These are phyloP conservation scores for Cylloceria caligata DNA, from an alignment of 2,888 invertebrate species.

Conservation along the genomic window DNA sequence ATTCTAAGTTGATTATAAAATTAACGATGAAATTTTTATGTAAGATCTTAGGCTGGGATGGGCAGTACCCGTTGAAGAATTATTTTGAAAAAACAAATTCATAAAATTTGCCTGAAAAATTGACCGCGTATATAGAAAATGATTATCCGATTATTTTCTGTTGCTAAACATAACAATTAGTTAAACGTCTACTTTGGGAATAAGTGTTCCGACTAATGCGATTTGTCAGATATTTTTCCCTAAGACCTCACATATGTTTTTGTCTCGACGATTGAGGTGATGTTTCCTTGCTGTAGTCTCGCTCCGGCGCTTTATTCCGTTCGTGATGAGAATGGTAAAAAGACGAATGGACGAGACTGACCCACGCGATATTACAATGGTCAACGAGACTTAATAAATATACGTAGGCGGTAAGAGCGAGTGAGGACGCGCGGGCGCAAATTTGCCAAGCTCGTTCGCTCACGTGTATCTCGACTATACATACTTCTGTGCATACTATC, in stretches of 20 bases:
- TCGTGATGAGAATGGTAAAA: conserved; percentile 75
- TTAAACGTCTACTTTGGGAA: neutral
- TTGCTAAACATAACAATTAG: neutral
- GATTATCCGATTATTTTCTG: neutral
- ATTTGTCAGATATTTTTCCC: conserved; percentile 37
- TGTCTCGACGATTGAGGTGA: conserved; percentile 54
- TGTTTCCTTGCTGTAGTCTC: conserved; percentile 38
- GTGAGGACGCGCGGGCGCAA: conserved; percentile 29
- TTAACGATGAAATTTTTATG: too few relatives aligned
- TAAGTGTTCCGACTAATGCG: neutral
- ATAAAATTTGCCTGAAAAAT: too few relatives aligned
- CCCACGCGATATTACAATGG: conserved; percentile 65
- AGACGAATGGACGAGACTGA: conserved; percentile 64
- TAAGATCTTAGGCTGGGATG: too few relatives aligned
- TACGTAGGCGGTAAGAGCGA: conserved; percentile 56
- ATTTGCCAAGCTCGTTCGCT: conserved; percentile 20
- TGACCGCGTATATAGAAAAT: too few relatives aligned
- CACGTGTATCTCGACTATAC: neutral
- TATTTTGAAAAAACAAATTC: too few relatives aligned
- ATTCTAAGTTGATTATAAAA: too few relatives aligned
- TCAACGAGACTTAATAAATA: conserved; percentile 66
- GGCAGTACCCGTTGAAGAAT: too few relatives aligned
- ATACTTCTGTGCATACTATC: conserved; percentile 10
- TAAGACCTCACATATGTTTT: conserved; percentile 44
- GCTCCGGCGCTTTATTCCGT: conserved; percentile 69